phyloP scores from a whole-genome alignment of 2,797 vertebrate genomes.

The Gymnoscopelus microlampas region DNA sequence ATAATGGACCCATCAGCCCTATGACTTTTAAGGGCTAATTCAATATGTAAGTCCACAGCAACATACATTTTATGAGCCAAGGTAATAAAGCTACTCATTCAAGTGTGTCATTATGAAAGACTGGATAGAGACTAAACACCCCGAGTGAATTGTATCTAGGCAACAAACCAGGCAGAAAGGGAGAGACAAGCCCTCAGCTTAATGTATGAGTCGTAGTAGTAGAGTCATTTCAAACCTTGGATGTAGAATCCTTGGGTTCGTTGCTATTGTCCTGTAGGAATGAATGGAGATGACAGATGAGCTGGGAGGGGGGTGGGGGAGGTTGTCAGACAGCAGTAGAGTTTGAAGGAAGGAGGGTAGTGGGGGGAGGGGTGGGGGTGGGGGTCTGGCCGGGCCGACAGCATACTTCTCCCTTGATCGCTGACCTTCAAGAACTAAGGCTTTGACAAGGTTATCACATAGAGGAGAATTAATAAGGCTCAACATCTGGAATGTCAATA shows the following conservation, averaged over 20 bases:
- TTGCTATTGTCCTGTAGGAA: slow-evolving; percentile 99
- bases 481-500: slow-evolving; percentile 77
- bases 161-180: background rate
- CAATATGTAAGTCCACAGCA: too few species aligned
- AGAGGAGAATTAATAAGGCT: slow-evolving; percentile 71
- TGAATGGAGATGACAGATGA: slow-evolving; percentile 99
- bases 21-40: too few species aligned
- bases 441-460: slow-evolving; percentile 86
- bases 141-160: background rate
- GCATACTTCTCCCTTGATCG: slow-evolving; percentile 89
- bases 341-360: slow-evolving; percentile 79
- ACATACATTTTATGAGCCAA: too few species aligned
- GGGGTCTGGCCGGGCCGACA: slow-evolving; percentile 78
- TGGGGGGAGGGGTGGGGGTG: slow-evolving; percentile 78
- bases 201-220: background rate
- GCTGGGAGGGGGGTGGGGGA: slow-evolving; percentile 91
- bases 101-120: background rate
- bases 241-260: slow-evolving; percentile 97
- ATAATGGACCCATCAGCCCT: too few species aligned
- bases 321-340: slow-evolving; percentile 95
- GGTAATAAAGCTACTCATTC: background rate
- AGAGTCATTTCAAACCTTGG: slow-evolving; percentile 91
- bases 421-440: slow-evolving; percentile 96
- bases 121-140: background rate
- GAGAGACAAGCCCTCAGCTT: slow-evolving; percentile 1